Percentiles rank a stretch among this genome's conserved stretches.
These are phyloP conservation scores for Cirrhinus molitorella DNA, from an alignment of 2,797 vertebrate species.

Conservation along the genomic window DNA sequence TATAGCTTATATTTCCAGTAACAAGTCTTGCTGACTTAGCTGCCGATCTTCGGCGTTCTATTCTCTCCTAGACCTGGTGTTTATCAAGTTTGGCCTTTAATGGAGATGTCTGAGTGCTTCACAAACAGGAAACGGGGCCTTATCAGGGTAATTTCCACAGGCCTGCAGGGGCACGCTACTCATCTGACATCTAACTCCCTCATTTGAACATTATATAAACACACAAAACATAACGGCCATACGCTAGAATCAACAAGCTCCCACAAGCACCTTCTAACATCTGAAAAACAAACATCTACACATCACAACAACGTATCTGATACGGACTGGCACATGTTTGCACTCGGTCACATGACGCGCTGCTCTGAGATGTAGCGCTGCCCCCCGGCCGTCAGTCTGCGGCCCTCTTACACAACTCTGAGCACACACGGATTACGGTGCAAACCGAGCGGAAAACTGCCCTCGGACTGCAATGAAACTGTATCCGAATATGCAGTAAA, in stretches of 20 bases:
- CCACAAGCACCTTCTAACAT: conserved; percentile 8
- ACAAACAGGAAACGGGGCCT: conserved; percentile 47
- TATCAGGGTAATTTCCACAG: conserved; percentile 47
- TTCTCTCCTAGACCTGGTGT: conserved; percentile 64
- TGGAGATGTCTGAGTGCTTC: conserved; percentile 40
- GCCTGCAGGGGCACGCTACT: conserved; percentile 23
- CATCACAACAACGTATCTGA: background rate
- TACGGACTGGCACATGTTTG: background rate
- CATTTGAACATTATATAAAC: conserved; percentile 45
- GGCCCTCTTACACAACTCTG: background rate
- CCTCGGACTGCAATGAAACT: background rate
- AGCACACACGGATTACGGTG: background rate
- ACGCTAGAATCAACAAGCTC: conserved; percentile 55
- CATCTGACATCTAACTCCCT: conserved; percentile 66
- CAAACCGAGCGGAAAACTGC: background rate
- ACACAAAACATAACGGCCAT: conserved; percentile 25
- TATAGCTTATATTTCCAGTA: conserved; percentile 10
- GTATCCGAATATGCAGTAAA: background rate
- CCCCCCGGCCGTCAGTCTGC: background rate
- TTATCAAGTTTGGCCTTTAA: conserved; percentile 53
- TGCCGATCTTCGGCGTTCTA: conserved; percentile 44
- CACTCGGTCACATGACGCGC: conserved; percentile 4
- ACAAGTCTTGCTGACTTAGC: conserved; percentile 54
- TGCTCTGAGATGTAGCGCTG: background rate
- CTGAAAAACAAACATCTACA: conserved; percentile 20